A percentile compares a stretch with the other conserved stretches of the same genome.
Conservation (phyloP, 2,113 vertebrate genomes). For the Muscicapa adusta region DNA sequence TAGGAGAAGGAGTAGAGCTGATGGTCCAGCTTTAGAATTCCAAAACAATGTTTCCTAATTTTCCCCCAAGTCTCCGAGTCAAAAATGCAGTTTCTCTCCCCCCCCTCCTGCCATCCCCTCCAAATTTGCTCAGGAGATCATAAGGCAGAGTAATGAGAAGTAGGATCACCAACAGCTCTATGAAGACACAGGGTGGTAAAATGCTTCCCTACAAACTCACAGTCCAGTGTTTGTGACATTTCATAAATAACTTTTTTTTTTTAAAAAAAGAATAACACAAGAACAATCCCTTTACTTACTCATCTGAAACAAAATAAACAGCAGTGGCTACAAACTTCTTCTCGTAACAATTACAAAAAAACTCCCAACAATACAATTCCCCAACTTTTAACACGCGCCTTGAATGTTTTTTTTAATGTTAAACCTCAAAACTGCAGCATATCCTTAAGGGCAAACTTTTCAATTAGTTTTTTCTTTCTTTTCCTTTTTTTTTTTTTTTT, state of each 20-base stretch:
- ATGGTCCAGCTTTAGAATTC: not conserved
- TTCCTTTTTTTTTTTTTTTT: slow-evolving; percentile 69
- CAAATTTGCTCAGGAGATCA: slow-evolving; percentile 47
- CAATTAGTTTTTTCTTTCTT: slow-evolving; percentile 77
- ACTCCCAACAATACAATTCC: slow-evolving; percentile 83
- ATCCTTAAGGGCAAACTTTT: slow-evolving; percentile 88
- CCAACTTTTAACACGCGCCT: slow-evolving; percentile 80
- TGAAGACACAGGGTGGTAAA: slow-evolving; percentile 80
- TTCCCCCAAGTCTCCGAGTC: not conserved
- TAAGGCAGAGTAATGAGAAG: slow-evolving; percentile 69
- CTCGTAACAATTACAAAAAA: slow-evolving; percentile 85
- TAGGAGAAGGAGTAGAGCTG: slow-evolving; percentile 49
- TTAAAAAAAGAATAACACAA: slow-evolving; percentile 75
- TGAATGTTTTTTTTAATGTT: slow-evolving; percentile 68
- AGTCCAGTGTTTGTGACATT: slow-evolving; percentile 88
- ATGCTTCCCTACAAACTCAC: slow-evolving; percentile 81
- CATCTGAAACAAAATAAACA: slow-evolving; percentile 86
- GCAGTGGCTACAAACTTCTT: slow-evolving; percentile 86
- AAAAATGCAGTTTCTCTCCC: not conserved
- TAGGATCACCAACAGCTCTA: slow-evolving; percentile 74
- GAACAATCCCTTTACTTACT: slow-evolving; percentile 87
- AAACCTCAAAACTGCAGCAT: slow-evolving; percentile 85
- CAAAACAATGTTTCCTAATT: slow-evolving; percentile 53
- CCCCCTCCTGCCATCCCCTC: not conserved
- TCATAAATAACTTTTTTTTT: slow-evolving; percentile 79